phyloP scores from a whole-genome alignment of 2,888 invertebrate species.

The Chrysotoxum bicinctum region DNA sequence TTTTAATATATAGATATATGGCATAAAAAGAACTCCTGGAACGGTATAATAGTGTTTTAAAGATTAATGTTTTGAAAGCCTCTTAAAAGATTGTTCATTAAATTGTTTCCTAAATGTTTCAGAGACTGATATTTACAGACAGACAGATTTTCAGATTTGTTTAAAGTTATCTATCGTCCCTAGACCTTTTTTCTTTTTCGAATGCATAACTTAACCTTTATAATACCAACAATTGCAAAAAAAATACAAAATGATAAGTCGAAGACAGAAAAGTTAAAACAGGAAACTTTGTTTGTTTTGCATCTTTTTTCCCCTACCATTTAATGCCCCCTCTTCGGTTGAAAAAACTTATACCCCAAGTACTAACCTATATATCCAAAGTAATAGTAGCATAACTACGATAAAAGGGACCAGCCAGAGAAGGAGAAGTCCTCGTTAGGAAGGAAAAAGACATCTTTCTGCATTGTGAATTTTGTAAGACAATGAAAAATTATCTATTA shows the following conservation, averaged over 20 bases:
- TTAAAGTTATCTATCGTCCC: no score
- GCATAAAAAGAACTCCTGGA: no score
- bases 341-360: background rate
- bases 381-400: background rate
- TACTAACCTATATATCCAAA: background rate
- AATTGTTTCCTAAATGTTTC: no score
- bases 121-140: no score
- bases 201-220: background rate
- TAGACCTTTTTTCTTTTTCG: background rate
- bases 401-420: background rate
- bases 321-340: background rate
- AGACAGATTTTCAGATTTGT: no score
- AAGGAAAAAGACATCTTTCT: slow-evolving; percentile 24
- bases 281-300: slow-evolving; percentile 32
- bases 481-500: slow-evolving; percentile 55
- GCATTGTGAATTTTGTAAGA: slow-evolving; percentile 22
- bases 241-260: slow-evolving; percentile 10
- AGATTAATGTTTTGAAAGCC: no score
- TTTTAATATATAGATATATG: no score
- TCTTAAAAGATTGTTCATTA: no score
- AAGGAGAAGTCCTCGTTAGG: background rate
- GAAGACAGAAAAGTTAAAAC: slow-evolving; percentile 14
- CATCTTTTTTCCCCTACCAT: background rate
- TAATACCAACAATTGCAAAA: background rate
- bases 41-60: no score